Base-by-base conservation (phyloP, 2,797 vertebrate genomes). In the Myiotriccus ornatus region DNA sequence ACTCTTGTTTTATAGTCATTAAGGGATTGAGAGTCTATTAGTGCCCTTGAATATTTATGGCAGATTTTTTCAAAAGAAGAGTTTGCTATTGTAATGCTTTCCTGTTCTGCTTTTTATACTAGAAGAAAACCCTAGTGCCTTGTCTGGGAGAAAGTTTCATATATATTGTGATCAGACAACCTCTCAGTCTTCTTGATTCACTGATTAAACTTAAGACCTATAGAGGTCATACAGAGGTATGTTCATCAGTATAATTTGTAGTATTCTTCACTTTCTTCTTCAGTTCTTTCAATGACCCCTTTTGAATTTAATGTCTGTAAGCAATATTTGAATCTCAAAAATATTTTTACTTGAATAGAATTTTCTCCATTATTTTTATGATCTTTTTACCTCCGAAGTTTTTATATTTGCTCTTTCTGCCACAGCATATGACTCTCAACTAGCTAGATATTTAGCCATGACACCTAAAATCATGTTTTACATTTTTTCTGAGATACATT, bases 101-200 rank as follows among this genome's bases (percentile, higher is more conserved):
- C 37, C 43, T 59, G 2, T 65, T 90, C 37, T 4, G 22, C 43
- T 76, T 71, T 75, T 53, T 84, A 18, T 65, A 34, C 56, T n/a
- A 50, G 39, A 70, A 37, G 47, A 63, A 89, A 82, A 59, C 32
- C 12, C 37, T 49, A 53, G 19, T 63, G 39, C 63, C 32, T 69
- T 47, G 32, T 34, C 55, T 56, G 34, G 43, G n/a, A 76, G 32
- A 95, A 90, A 59, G 19, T 82, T 91, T 87, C 20, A 13, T 55
- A 30, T 59, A 18, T 53, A 16, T 14, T 83, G 37, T 52, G 92
- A 92, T 92, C 87, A 92, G 64, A 77, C 56, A 87, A 30, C 34
- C 52, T 85, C 81, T 95, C 68, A 74, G 11, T 94, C 71, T 76
- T 84, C 87, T 83, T 92, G 68, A 89, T 89, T 94, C 87, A 80